Evolutionary conservation across 2,797 vertebrate species (phyloP).

Genomic region (Steatocranus sp.): DNA sequence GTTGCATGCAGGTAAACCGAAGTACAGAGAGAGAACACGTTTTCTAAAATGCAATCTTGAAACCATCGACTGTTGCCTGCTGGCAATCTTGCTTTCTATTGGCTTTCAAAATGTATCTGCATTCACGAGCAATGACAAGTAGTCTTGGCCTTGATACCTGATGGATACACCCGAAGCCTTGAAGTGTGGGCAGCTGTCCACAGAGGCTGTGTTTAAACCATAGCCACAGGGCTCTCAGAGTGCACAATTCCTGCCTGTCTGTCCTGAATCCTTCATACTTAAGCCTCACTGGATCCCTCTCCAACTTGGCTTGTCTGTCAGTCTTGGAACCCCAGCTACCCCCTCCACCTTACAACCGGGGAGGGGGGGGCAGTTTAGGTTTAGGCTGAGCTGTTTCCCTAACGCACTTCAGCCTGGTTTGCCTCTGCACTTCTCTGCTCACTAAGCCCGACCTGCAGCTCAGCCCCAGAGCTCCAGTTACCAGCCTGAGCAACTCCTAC

Average conservation of each 20-base stretch:
- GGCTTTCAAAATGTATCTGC: not conserved
- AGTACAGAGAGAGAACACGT: no score
- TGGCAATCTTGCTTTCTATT: not conserved
- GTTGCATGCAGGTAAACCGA: not conserved
- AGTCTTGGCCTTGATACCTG: not conserved
- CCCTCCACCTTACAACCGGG: not conserved
- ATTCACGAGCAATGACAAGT: not conserved
- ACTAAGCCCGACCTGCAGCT: not conserved
- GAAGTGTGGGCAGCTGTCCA: not conserved
- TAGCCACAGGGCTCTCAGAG: not conserved
- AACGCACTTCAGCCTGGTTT: not conserved
- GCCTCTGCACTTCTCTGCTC: not conserved
- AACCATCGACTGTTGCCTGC: not conserved
- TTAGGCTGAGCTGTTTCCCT: not conserved
- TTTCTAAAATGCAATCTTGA: not conserved
- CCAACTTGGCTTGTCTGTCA: not conserved
- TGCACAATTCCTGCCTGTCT: not conserved
- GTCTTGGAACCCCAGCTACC: not conserved
- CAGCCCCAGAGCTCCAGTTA: not conserved
- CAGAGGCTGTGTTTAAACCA: not conserved
- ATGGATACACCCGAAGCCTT: not conserved
- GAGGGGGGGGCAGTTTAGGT: not conserved
- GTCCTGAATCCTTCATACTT: not conserved
- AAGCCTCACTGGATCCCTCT: not conserved
- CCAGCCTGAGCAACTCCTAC: not conserved